Evolutionary conservation across 2,113 vertebrate genomes (phyloP).

Genomic region (Gasterosteus nipponicus): DNA sequence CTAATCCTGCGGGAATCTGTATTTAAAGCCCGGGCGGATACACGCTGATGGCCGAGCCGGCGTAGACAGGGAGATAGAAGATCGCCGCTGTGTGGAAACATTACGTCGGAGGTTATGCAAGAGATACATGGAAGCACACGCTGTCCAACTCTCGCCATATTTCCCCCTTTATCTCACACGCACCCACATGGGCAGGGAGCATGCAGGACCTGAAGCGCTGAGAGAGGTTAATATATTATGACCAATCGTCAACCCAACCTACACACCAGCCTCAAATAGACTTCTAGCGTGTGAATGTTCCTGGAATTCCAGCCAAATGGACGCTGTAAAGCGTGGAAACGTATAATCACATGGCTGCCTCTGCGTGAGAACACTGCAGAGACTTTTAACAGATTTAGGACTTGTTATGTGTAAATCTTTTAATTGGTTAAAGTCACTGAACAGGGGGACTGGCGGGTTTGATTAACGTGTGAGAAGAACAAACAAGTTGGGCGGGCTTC

Average conservation of each 20-base stretch:
- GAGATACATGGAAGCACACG: slow-evolving; percentile 35
- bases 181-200: slow-evolving; percentile 53
- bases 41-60: slow-evolving; percentile 17
- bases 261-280: slow-evolving; percentile 62
- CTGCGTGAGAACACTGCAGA: not conserved
- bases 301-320: slow-evolving; percentile 2
- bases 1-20: slow-evolving; percentile 61
- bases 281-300: slow-evolving; percentile 5
- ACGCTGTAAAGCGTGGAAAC: not conserved
- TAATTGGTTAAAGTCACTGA: not conserved
- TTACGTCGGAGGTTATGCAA: slow-evolving; percentile 64
- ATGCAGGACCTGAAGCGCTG: slow-evolving; percentile 39
- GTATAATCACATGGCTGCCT: not conserved
- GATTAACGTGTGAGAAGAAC: not conserved
- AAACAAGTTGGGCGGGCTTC: not conserved
- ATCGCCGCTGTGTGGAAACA: slow-evolving; percentile 37
- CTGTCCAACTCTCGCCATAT: slow-evolving; percentile 37
- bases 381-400: not conserved
- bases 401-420: not conserved
- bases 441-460: not conserved
- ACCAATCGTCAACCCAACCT: slow-evolving; percentile 47
- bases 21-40: slow-evolving; percentile 31
- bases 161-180: slow-evolving; percentile 13
- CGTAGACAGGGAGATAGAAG: slow-evolving; percentile 20
- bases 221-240: slow-evolving; percentile 61